Percentiles rank a stretch among this genome's conserved stretches.
phyloP scores from a whole-genome alignment of 2,888 invertebrate species.

The Volucella zonaria region DNA sequence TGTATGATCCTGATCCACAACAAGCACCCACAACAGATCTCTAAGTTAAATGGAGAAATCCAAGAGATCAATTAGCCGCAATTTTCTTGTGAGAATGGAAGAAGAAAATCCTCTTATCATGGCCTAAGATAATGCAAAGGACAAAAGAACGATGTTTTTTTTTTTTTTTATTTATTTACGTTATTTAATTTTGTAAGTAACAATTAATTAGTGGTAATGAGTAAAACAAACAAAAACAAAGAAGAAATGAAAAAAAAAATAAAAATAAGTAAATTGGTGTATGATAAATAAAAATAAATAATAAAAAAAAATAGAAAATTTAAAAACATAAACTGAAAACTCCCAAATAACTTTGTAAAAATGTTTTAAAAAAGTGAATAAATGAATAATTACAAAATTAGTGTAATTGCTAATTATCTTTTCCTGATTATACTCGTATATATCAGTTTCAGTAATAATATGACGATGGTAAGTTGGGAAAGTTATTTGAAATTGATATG shows the following conservation, averaged over 20 bases:
- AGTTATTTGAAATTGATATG: no score
- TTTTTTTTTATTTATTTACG: slow-evolving; percentile 35
- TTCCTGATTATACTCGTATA: no score
- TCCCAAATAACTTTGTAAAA: slow-evolving; percentile 60
- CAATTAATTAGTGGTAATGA: slow-evolving; percentile 57
- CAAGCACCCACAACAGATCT: slow-evolving; percentile 83
- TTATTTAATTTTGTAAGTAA: slow-evolving; percentile 74
- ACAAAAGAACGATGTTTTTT: slow-evolving; percentile 49
- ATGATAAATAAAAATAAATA: slow-evolving; percentile 66
- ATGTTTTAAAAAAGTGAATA: slow-evolving; percentile 44
- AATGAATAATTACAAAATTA: slow-evolving; percentile 58
- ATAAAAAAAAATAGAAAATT: slow-evolving; percentile 51
- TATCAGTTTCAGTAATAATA: no score
- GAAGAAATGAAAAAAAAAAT: slow-evolving; percentile 5
- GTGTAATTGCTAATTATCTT: no score
- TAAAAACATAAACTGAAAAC: slow-evolving; percentile 40
- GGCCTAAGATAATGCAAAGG: slow-evolving; percentile 63
- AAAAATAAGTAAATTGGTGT: slow-evolving; percentile 66
- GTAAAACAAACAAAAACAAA: slow-evolving; percentile 18
- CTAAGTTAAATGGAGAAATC: slow-evolving; percentile 80
- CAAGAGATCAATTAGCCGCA: slow-evolving; percentile 80
- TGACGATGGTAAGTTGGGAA: no score
- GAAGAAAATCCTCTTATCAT: slow-evolving; percentile 52
- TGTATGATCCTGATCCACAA: slow-evolving; percentile 97
- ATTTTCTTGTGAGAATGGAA: slow-evolving; percentile 39